Conservation (phyloP, 2,113 vertebrate genomes). For the Dromas ardeola region DNA sequence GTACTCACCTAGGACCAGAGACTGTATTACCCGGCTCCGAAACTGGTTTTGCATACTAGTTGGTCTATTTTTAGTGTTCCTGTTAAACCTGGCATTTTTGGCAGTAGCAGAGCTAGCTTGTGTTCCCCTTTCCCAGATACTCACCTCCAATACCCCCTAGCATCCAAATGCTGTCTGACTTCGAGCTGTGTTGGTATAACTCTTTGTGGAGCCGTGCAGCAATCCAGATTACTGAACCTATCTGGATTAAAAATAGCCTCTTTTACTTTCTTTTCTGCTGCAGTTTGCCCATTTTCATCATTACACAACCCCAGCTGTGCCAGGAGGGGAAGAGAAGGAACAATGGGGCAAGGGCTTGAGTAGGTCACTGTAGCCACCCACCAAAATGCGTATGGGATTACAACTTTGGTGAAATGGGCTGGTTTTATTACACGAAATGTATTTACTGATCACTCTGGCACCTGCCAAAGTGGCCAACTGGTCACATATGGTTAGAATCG, state of each 20-base stretch:
- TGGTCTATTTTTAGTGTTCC: not conserved
- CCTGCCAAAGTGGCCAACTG: not conserved
- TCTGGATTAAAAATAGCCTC: not conserved
- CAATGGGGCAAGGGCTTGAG: rapidly evolving
- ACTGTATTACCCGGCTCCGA: not conserved
- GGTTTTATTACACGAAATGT: not conserved
- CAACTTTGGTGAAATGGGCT: not conserved
- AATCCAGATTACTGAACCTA: not conserved
- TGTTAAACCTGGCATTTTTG: not conserved
- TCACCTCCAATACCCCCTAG: not conserved
- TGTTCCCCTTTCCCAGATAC: not conserved
- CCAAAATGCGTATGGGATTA: rapidly evolving
- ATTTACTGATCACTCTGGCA: not conserved
- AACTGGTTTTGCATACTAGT: not conserved
- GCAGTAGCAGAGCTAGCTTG: not conserved
- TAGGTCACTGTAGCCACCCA: not conserved
- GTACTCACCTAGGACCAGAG: not conserved
- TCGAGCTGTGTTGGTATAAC: not conserved
- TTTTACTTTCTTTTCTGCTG: not conserved
- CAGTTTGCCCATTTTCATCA: not conserved
- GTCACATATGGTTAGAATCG: not conserved
- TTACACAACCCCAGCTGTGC: not conserved
- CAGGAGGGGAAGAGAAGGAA: not conserved
- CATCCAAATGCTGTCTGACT: rapidly evolving
- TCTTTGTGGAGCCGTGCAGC: not conserved